phyloP scores from a whole-genome alignment of 2,888 invertebrate genomes.

The Drosophila prolongata region DNA sequence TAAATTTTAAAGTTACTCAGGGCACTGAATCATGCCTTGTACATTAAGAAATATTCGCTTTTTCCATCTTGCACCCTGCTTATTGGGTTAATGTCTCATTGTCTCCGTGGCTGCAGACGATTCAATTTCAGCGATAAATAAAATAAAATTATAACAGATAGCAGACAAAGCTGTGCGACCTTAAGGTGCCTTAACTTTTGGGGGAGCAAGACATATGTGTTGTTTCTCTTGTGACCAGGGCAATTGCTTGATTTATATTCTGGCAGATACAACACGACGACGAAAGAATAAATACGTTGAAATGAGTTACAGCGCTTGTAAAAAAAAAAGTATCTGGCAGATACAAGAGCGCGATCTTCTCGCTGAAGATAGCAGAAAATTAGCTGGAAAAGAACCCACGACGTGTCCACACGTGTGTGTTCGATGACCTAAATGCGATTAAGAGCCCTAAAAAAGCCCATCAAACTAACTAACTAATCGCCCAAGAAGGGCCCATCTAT shows the following conservation, averaged over 20 bases:
- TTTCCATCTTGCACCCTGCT: slow-evolving; percentile 16
- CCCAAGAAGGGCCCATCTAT: slow-evolving; percentile 17
- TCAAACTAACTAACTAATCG: slow-evolving; percentile 26
- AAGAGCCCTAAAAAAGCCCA: slow-evolving; percentile 8
- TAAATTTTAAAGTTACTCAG: slow-evolving; percentile 3
- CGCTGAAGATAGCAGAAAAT: slow-evolving; percentile 44
- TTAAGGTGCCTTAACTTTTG: slow-evolving; percentile 28
- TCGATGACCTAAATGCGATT: slow-evolving; percentile 72
- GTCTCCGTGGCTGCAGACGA: slow-evolving; percentile 66
- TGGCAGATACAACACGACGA: slow-evolving; percentile 50
- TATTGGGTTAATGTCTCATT: slow-evolving; percentile 79
- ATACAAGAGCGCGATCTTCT: slow-evolving; percentile 31
- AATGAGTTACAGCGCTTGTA: slow-evolving; percentile 39
- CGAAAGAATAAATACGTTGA: slow-evolving; percentile 29
- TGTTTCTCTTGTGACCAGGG: slow-evolving; percentile 31
- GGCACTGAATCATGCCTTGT: slow-evolving; percentile 22
- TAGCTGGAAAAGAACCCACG: slow-evolving; percentile 61
- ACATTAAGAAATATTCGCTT: slow-evolving; percentile 33
- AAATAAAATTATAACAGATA: slow-evolving; percentile 75
- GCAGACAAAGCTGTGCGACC: slow-evolving; percentile 25
- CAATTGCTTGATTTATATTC: slow-evolving; percentile 77
- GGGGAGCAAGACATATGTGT: slow-evolving; percentile 44
- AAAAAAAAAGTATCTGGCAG: slow-evolving; percentile 18
- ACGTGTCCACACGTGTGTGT: slow-evolving; percentile 61
- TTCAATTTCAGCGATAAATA: slow-evolving; percentile 76